These are phyloP conservation scores for Cacatua alba DNA, from an alignment of 2,113 vertebrate genomes.

Conservation along the genomic window DNA sequence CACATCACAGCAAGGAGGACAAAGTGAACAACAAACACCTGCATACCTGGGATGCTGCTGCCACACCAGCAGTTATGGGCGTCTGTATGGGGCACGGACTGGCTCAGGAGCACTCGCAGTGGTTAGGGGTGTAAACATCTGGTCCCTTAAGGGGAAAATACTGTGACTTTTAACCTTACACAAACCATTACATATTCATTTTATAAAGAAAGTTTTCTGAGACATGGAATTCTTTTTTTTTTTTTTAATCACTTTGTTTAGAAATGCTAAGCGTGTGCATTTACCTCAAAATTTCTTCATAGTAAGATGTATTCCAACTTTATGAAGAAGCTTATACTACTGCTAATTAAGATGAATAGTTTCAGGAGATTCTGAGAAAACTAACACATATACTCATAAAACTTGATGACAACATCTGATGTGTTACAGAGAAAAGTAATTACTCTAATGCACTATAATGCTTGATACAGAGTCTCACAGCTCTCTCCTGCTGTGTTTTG, in stretches of 20 bases:
- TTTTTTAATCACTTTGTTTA: neutral
- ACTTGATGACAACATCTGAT: constrained; percentile 41
- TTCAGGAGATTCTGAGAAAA: constrained; percentile 29
- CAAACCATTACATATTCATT: neutral
- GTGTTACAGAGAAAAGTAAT: constrained; percentile 18
- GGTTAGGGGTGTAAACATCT: neutral
- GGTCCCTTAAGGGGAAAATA: neutral
- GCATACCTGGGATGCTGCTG: neutral
- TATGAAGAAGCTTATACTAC: neutral
- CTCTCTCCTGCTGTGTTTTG: constrained; percentile 11
- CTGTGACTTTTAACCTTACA: neutral
- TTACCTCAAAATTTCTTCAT: neutral
- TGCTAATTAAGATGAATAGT: constrained; percentile 50
- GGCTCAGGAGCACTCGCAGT: neutral
- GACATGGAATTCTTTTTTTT: neutral
- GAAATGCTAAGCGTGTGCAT: neutral
- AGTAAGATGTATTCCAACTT: neutral
- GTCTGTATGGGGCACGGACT: neutral
- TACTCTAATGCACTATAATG: constrained; percentile 19
- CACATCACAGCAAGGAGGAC: neutral
- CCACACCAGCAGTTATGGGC: neutral
- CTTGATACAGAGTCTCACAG: constrained; percentile 8
- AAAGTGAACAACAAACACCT: neutral
- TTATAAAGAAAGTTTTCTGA: neutral
- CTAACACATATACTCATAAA: constrained; percentile 35